Evolutionary conservation across 2,113 vertebrate genomes (phyloP).

Genomic region (Peromyscus maniculatus): DNA sequence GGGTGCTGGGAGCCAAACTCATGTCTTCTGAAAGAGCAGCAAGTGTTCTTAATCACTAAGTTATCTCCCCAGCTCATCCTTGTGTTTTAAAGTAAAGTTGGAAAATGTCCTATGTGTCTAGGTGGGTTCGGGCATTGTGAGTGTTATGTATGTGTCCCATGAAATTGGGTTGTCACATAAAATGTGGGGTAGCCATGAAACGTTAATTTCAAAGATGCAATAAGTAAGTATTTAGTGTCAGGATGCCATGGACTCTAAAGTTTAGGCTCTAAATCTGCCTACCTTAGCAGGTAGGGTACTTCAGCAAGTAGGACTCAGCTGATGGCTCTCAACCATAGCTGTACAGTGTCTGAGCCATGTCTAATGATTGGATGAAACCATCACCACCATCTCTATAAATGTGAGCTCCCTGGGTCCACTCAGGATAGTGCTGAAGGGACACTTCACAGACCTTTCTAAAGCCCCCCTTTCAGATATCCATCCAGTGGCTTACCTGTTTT

Average conservation of each 20-base stretch:
- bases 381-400: too few species aligned
- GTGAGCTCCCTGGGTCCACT: neutral
- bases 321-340: accelerated
- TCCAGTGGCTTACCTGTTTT: accelerated
- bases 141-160: accelerated
- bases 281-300: accelerated
- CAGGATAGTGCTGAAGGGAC: neutral
- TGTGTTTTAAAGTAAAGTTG: neutral
- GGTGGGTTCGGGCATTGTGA: accelerated
- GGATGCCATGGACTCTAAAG: neutral
- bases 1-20: neutral
- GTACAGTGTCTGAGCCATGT: accelerated
- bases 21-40: neutral
- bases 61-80: neutral
- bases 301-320: accelerated
- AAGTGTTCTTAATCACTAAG: neutral
- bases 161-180: neutral
- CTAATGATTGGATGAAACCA: accelerated
- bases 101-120: accelerated
- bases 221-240: accelerated
- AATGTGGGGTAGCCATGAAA: accelerated
- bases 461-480: accelerated
- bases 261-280: neutral
- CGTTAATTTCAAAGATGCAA: neutral
- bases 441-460: accelerated